Evolutionary conservation across 1,140 invertebrate species (phyloP).

Genomic region (Hermatobates lingyangjiaoensis): DNA sequence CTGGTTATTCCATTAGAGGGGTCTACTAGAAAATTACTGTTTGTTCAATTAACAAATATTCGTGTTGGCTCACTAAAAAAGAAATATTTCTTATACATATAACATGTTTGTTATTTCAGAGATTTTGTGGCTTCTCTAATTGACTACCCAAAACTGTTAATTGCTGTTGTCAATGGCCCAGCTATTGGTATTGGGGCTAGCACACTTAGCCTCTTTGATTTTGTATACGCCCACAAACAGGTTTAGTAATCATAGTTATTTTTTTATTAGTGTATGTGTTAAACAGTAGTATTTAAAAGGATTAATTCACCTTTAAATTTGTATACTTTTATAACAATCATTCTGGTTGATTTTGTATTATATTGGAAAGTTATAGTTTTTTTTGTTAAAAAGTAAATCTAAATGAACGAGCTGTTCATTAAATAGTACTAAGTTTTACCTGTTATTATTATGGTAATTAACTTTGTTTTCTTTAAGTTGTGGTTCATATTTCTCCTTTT

Average conservation of each 20-base stretch:
- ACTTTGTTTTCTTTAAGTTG: no score
- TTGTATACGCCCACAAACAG: constrained; percentile 65
- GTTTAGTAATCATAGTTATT: constrained; percentile 22
- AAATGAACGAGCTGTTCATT: no score
- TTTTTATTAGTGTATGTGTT: background rate
- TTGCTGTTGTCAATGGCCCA: constrained; percentile 80
- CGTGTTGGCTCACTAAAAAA: no score
- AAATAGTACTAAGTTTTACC: no score
- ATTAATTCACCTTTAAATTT: background rate
- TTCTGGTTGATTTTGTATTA: constrained; percentile 21
- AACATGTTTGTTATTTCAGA: no score
- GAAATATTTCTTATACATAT: no score
- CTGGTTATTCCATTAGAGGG: no score
- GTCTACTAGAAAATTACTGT: no score
- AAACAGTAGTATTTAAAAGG: background rate
- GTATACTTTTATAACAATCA: constrained; percentile 4
- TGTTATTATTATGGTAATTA: no score
- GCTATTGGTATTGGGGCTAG: constrained; percentile 82
- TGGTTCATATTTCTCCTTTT: no score
- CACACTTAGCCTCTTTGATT: constrained; percentile 64
- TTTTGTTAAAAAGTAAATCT: no score
- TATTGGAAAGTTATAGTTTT: background rate
- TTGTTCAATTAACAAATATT: no score
- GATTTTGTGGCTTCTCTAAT: constrained; percentile 63
- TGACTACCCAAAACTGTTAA: constrained; percentile 69